phyloP scores from a whole-genome alignment of 2,888 invertebrate species.

The Tachystola acroxantha region DNA sequence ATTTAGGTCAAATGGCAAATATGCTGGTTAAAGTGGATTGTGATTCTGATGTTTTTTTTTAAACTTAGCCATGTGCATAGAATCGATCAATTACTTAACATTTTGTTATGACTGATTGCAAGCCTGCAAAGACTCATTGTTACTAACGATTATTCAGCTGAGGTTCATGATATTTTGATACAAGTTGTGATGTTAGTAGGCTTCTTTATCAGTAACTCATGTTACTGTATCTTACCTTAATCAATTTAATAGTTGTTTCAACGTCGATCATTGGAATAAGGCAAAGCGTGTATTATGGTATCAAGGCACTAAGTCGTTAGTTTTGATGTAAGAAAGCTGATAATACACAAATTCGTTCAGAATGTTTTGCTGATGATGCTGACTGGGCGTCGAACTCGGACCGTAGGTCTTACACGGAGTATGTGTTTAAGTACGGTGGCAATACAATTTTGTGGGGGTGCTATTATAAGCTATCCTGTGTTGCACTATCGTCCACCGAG shows the following conservation, averaged over 20 bases:
- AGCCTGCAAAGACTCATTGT: not conserved
- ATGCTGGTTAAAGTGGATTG: too few species aligned
- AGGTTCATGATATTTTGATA: too few species aligned
- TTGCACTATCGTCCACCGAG: too few species aligned
- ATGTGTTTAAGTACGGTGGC: too few species aligned
- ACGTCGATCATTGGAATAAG: conserved; percentile 6
- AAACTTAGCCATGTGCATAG: too few species aligned
- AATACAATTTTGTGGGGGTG: conserved; percentile 9
- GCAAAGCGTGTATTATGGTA: conserved; percentile 7
- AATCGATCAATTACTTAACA: not conserved
- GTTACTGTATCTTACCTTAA: too few species aligned
- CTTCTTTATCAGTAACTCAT: conserved; percentile 6
- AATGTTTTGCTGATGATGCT: conserved; percentile 5
- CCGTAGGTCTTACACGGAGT: conserved; percentile 1
- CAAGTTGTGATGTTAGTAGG: not conserved
- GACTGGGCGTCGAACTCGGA: conserved; percentile 4
- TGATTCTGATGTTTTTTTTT: too few species aligned
- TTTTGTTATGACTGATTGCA: conserved; percentile 2
- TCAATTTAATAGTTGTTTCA: conserved; percentile 8
- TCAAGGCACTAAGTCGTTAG: conserved; percentile 4
- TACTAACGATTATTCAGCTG: too few species aligned
- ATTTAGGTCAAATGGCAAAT: conserved; percentile 1
- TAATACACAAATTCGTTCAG: not conserved
- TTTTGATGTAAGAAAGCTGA: conserved; percentile 2
- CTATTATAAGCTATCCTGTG: too few species aligned